Base-by-base conservation (phyloP, 2,113 vertebrate species). In the Reinhardtius hippoglossoides region DNA sequence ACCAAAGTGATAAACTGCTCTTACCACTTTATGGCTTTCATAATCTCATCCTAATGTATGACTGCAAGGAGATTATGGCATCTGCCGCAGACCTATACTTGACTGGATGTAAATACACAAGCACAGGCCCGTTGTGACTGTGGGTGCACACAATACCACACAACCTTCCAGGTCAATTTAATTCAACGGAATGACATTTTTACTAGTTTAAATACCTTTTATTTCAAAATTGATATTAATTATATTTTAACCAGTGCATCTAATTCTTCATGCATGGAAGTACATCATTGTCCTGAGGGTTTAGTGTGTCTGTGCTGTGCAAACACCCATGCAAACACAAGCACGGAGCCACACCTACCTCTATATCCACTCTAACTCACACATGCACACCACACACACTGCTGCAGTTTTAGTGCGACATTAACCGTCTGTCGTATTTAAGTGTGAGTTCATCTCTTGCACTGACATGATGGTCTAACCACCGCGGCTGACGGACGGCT, bases 31-130 rank as follows among this genome's bases (percentile, higher is more conserved):
- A 67, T 84, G 31, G 60, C 63, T 76, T 75, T 66, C 62, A 20
- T 86, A 88, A 89, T 88, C 84, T 88, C 77, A 54, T 70, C 63
- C 69, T 81, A 81, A 81, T 82, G 83, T 79, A 79, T 81, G 48
- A 62, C 76, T 67, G 44, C 27, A 10, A 73, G 77, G 75, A 73
- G 80, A 88, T 91, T 89, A 91, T 63, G 23, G 71, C 72, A 84
- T 85, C 73, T 86, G 80, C 71, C 81, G 69, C 12, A 54, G 68
- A 71, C 26, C 31, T 42, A 56, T 40, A 48, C 27, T 71, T 3
- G n/a, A 57, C 61, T 16, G 2, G 74, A 23, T 60, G 54, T 1
- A 50, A 23, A 69, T 20, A 26, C 26, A 64, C 9, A 35, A 56
- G 5, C 40, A 48, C 50, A 48, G 26, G 21, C 26, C 52, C 15